These are phyloP conservation scores for Drosophila ironensis DNA, from an alignment of 1,140 invertebrate genomes.

Conservation along the genomic window DNA sequence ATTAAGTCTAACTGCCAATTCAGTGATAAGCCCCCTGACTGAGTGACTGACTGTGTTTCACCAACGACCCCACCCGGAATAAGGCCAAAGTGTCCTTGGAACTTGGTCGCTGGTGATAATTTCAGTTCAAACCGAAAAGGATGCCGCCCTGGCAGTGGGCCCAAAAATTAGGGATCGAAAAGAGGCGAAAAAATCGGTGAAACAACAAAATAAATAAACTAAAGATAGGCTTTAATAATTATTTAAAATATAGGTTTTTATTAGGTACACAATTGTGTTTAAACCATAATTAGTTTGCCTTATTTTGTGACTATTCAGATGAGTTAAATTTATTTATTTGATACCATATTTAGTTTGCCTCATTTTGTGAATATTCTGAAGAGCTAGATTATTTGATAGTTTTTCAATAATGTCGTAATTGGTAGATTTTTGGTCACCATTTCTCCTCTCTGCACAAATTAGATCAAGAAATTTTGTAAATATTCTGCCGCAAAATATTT, in stretches of 20 bases:
- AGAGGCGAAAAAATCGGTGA: too few species aligned
- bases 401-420: too few species aligned
- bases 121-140: constrained; percentile 20
- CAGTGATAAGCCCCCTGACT: constrained; percentile 59
- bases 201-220: too few species aligned
- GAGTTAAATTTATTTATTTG: too few species aligned
- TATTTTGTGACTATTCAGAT: too few species aligned
- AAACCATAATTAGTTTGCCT: too few species aligned
- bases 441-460: background rate
- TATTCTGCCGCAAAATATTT: constrained; percentile 5
- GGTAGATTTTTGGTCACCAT: background rate
- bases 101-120: constrained; percentile 25
- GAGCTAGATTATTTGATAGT: too few species aligned
- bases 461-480: constrained; percentile 1
- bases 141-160: background rate
- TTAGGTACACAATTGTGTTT: too few species aligned
- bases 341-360: too few species aligned
- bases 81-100: constrained; percentile 19
- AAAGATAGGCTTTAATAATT: too few species aligned
- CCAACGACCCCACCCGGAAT: background rate
- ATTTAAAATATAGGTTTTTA: too few species aligned
- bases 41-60: background rate
- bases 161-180: background rate
- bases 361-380: too few species aligned
- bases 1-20: constrained; percentile 71